A percentile compares a stretch with the other conserved stretches of the same genome.
phyloP scores from a whole-genome alignment of 2,797 vertebrate genomes.

The Trichosurus vulpecula region DNA sequence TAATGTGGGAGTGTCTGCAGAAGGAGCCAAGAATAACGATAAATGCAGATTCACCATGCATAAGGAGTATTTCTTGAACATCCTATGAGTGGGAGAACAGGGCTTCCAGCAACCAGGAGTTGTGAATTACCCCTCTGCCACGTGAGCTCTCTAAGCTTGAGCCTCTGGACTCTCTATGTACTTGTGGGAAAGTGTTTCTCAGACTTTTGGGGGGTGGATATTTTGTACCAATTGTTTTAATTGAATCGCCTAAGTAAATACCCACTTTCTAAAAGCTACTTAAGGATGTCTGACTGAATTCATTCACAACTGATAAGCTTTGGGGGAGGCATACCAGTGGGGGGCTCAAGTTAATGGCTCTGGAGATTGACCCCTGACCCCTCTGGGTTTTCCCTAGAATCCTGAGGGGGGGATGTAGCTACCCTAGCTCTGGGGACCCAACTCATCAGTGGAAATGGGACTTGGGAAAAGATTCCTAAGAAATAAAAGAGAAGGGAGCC shows the following conservation, averaged over 20 bases:
- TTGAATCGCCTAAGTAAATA: background rate
- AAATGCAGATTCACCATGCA: background rate
- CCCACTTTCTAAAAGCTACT: background rate
- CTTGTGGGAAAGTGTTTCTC: background rate
- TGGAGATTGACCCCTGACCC: background rate
- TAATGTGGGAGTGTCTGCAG: background rate
- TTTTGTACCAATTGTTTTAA: background rate
- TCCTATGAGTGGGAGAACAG: background rate
- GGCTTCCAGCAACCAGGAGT: background rate
- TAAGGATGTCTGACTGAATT: background rate
- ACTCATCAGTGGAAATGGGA: background rate
- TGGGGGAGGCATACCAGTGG: background rate
- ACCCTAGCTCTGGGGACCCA: background rate
- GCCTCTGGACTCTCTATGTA: background rate
- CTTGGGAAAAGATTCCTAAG: background rate
- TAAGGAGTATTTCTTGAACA: background rate
- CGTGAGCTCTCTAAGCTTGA: background rate
- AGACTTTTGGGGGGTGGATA: background rate
- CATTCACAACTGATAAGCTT: background rate
- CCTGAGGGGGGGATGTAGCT: background rate
- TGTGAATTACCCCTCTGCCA: background rate
- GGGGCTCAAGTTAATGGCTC: background rate
- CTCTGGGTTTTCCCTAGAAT: background rate
- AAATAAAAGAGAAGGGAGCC: background rate
- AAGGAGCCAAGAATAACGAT: background rate